Base-by-base conservation (phyloP, 2,797 vertebrate species). In the Todus mexicanus region DNA sequence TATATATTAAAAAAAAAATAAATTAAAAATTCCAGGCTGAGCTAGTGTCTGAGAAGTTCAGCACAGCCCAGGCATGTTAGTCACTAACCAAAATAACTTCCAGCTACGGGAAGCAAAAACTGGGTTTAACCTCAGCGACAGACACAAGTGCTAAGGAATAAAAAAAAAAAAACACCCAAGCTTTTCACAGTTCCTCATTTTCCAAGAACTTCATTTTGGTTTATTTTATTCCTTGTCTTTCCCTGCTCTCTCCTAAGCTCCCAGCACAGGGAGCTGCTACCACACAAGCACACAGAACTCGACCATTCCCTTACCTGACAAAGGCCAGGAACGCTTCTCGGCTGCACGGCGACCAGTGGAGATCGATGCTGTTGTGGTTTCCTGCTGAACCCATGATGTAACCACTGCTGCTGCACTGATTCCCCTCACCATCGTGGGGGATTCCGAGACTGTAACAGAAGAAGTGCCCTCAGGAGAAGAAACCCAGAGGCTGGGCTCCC, bases 321-420 rank as follows among this genome's bases (percentile, higher is more conserved):
- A 99, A 98, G 43, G 94, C 92, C 79, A 96, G 94, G 91, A 99
- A 98, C 96, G 98, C 98, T 74, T 97, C 93, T 54, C 98, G 97
- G 95, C 99, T 99, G 96, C 99, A 99, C 6, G 95, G 88, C 0
- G 99, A 99, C 99, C 99, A 99, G 50, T 97, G 91, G 29, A 98
- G 98, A 89, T 98, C 98, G 14, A 98, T 97, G 7, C 97, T 98
- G 96, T 98, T 98, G 93, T 98, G 98, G 59, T 96, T 98, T 6
- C 98, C 98, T 8, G 98, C 98, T 2, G 98, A 97, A 2, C 98
- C 98, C 99, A 99, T 99, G 95, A 99, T 98, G 84, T 98, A 98
- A 12, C 98, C 98, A 5, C 97, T 97, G 82, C 97, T 96, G 92
- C 97, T 96, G 90, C 99, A 99, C 56, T 48, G 59, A 96, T 98